These are phyloP conservation scores for Psilopogon haemacephalus DNA, from an alignment of 2,113 vertebrate genomes.

Conservation along the genomic window DNA sequence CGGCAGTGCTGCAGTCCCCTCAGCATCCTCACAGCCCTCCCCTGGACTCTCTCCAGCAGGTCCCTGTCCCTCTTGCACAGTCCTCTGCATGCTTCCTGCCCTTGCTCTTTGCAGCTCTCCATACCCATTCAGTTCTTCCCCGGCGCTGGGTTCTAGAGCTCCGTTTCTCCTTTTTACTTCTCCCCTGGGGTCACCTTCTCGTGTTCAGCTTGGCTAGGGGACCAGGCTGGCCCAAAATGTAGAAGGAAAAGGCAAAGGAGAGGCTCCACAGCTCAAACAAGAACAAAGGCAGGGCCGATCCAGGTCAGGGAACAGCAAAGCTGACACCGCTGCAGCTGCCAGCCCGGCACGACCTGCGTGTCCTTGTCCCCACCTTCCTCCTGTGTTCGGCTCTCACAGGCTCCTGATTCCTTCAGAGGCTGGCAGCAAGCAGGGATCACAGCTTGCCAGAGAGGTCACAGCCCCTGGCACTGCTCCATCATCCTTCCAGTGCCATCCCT, in stretches of 20 bases:
- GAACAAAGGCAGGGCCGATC: slow-evolving; percentile 1
- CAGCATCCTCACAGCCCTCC: too few relatives aligned
- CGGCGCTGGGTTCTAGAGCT: not conserved
- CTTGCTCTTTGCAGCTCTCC: not conserved
- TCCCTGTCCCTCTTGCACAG: too few relatives aligned
- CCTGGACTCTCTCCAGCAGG: too few relatives aligned
- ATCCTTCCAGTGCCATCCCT: not conserved
- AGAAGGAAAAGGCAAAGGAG: not conserved
- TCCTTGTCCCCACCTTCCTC: not conserved
- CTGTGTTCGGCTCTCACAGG: not conserved
- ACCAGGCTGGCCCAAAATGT: not conserved
- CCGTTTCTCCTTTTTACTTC: not conserved
- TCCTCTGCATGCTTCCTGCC: not conserved
- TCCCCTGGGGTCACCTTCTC: not conserved
- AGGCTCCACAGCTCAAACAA: not conserved
- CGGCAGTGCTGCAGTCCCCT: too few relatives aligned
- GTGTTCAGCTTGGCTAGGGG: not conserved
- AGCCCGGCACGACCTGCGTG: not conserved
- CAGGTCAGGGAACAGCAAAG: not conserved
- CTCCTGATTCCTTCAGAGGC: not conserved
- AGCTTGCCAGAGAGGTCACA: not conserved
- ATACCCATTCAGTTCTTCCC: not conserved
- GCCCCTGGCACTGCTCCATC: not conserved
- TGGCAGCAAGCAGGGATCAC: not conserved
- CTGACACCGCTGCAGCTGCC: not conserved